Percentiles rank a stretch among this genome's conserved stretches.
These are phyloP conservation scores for Apocheima hispidaria DNA, from an alignment of 2,888 invertebrate genomes.

Conservation along the genomic window DNA sequence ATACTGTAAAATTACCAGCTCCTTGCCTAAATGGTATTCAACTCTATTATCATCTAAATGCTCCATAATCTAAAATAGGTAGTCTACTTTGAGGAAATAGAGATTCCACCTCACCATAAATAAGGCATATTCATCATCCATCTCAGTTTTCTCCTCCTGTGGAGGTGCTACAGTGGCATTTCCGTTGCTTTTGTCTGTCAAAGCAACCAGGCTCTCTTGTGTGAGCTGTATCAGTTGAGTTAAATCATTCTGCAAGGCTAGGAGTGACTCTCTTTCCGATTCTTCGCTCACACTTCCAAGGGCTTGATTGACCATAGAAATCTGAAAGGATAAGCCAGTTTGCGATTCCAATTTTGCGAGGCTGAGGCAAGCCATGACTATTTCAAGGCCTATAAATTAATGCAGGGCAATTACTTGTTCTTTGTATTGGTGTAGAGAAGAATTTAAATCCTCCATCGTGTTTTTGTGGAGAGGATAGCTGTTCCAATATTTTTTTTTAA, in stretches of 20 bases:
- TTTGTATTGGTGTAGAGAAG: slow-evolving; percentile 73
- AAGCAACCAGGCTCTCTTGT: slow-evolving; percentile 83
- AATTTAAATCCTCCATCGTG: slow-evolving; percentile 69
- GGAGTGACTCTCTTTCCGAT: slow-evolving; percentile 84
- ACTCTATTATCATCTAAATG: too few species aligned
- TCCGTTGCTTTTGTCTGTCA: slow-evolving; percentile 45
- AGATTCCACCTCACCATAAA: slow-evolving; percentile 86
- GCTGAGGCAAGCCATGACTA: background rate
- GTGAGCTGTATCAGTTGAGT: slow-evolving; percentile 90
- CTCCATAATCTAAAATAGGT: too few species aligned
- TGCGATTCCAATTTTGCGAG: background rate
- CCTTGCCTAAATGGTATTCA: too few species aligned
- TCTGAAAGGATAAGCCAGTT: slow-evolving; percentile 67
- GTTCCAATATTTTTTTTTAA: background rate
- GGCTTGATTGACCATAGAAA: slow-evolving; percentile 87
- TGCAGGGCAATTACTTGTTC: slow-evolving; percentile 63
- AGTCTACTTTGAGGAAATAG: background rate
- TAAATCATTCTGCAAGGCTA: slow-evolving; percentile 87
- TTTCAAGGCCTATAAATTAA: background rate
- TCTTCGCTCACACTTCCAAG: slow-evolving; percentile 76
- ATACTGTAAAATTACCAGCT: too few species aligned
- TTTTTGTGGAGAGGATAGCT: background rate
- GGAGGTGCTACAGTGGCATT: slow-evolving; percentile 25
- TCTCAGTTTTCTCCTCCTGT: slow-evolving; percentile 51
- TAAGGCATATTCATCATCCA: slow-evolving; percentile 88